Evolutionary conservation across 1,140 invertebrate species (phyloP).

Genomic region (Lasioglossum albipes): DNA sequence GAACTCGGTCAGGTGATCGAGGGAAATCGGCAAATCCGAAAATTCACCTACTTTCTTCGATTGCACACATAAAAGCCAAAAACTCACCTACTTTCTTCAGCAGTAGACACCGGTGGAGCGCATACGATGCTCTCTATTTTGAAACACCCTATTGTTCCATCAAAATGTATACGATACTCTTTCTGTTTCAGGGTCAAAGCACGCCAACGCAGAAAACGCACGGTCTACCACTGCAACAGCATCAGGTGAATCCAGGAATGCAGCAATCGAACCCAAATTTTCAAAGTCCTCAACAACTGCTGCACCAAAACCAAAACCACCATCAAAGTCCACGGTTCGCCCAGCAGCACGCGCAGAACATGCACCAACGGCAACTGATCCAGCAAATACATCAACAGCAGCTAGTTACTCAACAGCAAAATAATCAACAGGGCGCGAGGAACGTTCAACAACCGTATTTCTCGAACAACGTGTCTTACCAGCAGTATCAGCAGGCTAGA

Average conservation of each 20-base stretch:
- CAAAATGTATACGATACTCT: too few species aligned
- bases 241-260: slow-evolving; percentile 49
- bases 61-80: too few species aligned
- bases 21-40: too few species aligned
- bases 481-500: slow-evolving; percentile 76
- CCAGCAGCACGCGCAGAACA: slow-evolving; percentile 76
- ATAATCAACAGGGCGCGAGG: slow-evolving; percentile 38
- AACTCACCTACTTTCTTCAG: too few species aligned
- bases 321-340: slow-evolving; percentile 74
- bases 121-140: too few species aligned
- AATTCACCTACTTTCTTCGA: too few species aligned
- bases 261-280: slow-evolving; percentile 56
- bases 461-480: slow-evolving; percentile 70
- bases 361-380: slow-evolving; percentile 80
- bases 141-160: too few species aligned
- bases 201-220: slow-evolving; percentile 62
- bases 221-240: slow-evolving; percentile 69
- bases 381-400: slow-evolving; percentile 84
- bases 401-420: slow-evolving; percentile 68
- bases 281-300: slow-evolving; percentile 73
- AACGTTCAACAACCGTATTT: slow-evolving; percentile 64
- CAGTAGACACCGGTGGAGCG: too few species aligned
- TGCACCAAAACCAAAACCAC: slow-evolving; percentile 73
- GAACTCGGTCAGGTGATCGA: too few species aligned
- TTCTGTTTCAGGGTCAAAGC: slow-evolving; percentile 39